Conservation (phyloP, 2,113 vertebrate species). For the Chaetops frenatus region DNA sequence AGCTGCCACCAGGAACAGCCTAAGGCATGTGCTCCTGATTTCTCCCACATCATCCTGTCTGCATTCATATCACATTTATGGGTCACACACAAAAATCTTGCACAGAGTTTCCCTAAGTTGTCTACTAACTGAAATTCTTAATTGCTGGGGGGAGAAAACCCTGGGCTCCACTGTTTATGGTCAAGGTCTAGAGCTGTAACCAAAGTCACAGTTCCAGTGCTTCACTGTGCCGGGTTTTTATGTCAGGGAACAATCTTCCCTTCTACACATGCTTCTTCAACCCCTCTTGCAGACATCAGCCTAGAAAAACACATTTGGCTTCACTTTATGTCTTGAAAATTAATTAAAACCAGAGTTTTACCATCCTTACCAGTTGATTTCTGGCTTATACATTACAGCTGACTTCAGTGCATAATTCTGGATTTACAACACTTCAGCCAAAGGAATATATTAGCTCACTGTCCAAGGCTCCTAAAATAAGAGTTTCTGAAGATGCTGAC, state of each 20-base stretch:
- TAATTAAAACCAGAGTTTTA: constrained; percentile 39
- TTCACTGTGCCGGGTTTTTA: neutral
- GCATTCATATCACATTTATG: neutral
- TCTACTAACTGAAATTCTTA: neutral
- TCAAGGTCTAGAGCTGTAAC: neutral
- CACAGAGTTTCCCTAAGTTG: neutral
- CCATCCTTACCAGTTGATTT: neutral
- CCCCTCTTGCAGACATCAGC: neutral
- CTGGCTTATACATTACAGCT: neutral
- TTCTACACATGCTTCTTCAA: neutral
- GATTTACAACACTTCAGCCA: neutral
- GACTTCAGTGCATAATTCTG: neutral
- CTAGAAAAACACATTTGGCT: constrained; percentile 23
- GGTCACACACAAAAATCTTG: neutral
- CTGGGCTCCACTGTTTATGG: neutral
- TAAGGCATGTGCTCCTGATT: constrained; percentile 10
- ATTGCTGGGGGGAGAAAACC: neutral
- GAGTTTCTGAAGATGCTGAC: neutral
- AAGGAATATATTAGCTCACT: neutral
- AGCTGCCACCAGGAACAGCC: neutral
- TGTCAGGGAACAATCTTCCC: neutral
- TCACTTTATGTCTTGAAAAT: constrained; percentile 11
- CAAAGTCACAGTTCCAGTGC: neutral
- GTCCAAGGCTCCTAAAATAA: neutral
- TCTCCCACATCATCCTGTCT: neutral